Evolutionary conservation across 2,797 vertebrate genomes (phyloP).

Genomic region (Schizothorax lantsangensis): DNA sequence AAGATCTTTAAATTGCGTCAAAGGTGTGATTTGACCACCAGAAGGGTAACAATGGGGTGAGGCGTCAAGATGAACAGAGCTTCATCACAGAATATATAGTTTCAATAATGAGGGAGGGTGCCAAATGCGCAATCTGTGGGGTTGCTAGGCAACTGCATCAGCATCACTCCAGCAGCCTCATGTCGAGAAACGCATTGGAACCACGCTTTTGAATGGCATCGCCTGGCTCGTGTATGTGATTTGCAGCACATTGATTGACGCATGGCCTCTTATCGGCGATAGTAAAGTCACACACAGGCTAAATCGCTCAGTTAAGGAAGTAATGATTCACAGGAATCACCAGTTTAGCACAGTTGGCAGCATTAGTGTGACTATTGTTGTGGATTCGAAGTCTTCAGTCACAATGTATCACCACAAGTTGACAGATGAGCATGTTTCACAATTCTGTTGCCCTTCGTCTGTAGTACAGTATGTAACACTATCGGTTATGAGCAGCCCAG

Average conservation of each 20-base stretch:
- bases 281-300: neutral
- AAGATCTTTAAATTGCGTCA: conserved; percentile 11
- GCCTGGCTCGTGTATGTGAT: conserved; percentile 21
- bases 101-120: conserved; percentile 66
- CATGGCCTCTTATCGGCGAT: neutral
- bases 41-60: conserved; percentile 45
- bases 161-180: conserved; percentile 62
- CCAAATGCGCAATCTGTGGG: conserved; percentile 61
- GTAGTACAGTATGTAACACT: neutral
- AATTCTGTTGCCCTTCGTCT: neutral
- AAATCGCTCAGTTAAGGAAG: neutral
- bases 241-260: conserved; percentile 43
- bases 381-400: neutral
- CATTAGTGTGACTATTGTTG: conserved; percentile 12
- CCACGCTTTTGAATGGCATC: conserved; percentile 7
- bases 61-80: conserved; percentile 34
- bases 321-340: conserved; percentile 13
- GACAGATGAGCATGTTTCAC: neutral
- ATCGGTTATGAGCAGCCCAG: neutral
- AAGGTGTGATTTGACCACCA: conserved; percentile 34
- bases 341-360: conserved; percentile 5
- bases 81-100: conserved; percentile 63
- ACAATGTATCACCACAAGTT: neutral
- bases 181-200: conserved; percentile 61
- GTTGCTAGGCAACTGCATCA: conserved; percentile 82